phyloP scores from a whole-genome alignment of 2,888 invertebrate species.

The Eustalomyia histrio region DNA sequence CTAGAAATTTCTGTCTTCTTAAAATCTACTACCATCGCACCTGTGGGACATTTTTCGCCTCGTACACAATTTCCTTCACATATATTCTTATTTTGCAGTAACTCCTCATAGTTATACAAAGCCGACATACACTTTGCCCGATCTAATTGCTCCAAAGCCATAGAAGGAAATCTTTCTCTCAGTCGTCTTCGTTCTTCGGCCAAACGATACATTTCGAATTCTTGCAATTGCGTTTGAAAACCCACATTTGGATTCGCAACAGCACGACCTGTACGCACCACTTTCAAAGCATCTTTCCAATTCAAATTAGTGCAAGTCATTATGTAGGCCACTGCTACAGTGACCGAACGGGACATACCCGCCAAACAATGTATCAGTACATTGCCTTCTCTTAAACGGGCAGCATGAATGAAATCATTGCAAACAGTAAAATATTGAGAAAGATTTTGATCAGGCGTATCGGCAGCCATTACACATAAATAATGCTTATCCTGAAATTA shows the following conservation, averaged over 20 bases:
- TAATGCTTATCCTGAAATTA: conserved; percentile 92
- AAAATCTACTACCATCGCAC: conserved; percentile 77
- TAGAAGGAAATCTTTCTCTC: conserved; percentile 90
- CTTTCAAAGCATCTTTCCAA: conserved; percentile 96
- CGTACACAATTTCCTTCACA: conserved; percentile 93
- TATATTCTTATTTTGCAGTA: conserved; percentile 88
- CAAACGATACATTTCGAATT: conserved; percentile 90
- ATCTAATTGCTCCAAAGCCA: conserved; percentile 87
- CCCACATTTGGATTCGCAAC: conserved; percentile 98
- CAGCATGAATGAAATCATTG: conserved; percentile 98
- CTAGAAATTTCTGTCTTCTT: conserved; percentile 61
- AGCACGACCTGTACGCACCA: conserved; percentile 93
- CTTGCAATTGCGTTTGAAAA: conserved; percentile 95
- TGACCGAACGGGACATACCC: conserved; percentile 97
- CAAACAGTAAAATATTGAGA: conserved; percentile 95
- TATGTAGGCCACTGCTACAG: conserved; percentile 96
- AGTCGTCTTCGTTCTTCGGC: conserved; percentile 91
- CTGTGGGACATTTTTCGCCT: conserved; percentile 92
- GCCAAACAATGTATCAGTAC: conserved; percentile 97
- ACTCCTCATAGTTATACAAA: conserved; percentile 90
- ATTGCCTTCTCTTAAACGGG: conserved; percentile 92
- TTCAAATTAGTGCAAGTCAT: conserved; percentile 94
- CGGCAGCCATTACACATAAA: conserved; percentile 96
- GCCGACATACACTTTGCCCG: conserved; percentile 88
- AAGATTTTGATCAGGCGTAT: conserved; percentile 95